These are phyloP conservation scores for Acanthopagrus latus DNA, from an alignment of 2,797 vertebrate species.

Conservation along the genomic window DNA sequence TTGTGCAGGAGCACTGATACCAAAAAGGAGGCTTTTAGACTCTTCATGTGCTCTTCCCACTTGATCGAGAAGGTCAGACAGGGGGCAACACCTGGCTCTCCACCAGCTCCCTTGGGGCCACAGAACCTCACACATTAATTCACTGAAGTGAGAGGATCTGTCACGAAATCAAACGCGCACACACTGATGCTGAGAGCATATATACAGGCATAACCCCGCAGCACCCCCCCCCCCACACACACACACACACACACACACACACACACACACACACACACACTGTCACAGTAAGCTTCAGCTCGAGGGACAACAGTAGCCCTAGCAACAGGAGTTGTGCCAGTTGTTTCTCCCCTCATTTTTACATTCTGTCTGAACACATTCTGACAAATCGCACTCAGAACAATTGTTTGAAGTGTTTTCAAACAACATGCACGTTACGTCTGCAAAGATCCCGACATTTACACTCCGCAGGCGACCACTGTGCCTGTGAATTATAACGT, in stretches of 20 bases:
- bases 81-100: slow-evolving; percentile 63
- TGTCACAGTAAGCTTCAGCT: slow-evolving; percentile 44
- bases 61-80: slow-evolving; percentile 40
- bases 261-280: slow-evolving; percentile 1
- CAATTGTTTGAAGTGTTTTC: not conserved
- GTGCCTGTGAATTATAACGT: too few species aligned
- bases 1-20: slow-evolving; percentile 8
- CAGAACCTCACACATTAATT: slow-evolving; percentile 55
- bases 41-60: slow-evolving; percentile 11
- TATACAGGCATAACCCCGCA: slow-evolving; percentile 7
- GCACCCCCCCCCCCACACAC: too few species aligned
- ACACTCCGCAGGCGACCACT: too few species aligned
- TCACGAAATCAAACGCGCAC: slow-evolving; percentile 44
- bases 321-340: slow-evolving; percentile 68
- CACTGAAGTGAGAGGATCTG: slow-evolving; percentile 46
- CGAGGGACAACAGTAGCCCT: slow-evolving; percentile 66
- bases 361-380: slow-evolving; percentile 4
- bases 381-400: slow-evolving; percentile 17
- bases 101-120: slow-evolving; percentile 51
- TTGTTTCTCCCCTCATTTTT: slow-evolving; percentile 43
- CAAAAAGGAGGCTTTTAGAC: slow-evolving; percentile 8
- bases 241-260: slow-evolving; percentile 16
- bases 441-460: not conserved
- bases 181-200: slow-evolving; percentile 36
- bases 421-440: not conserved